These are phyloP conservation scores for Garra rufa DNA, from an alignment of 2,113 vertebrate species.

Conservation along the genomic window DNA sequence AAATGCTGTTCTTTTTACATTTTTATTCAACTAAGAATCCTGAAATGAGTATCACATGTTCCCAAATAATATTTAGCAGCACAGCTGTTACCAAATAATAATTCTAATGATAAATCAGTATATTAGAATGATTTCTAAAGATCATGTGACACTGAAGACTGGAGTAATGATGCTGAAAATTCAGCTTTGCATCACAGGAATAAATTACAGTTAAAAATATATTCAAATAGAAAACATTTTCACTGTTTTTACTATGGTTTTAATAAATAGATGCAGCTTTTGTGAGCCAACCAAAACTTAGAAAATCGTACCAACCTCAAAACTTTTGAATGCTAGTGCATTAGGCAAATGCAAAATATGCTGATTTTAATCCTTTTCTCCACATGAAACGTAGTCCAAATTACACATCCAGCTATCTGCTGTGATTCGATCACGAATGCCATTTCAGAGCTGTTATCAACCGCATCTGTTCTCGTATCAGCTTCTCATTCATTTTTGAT, in stretches of 20 bases:
- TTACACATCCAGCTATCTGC: background rate
- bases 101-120: no score
- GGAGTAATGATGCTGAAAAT: background rate
- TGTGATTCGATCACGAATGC: background rate
- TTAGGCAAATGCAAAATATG: background rate
- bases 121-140: background rate
- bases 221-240: background rate
- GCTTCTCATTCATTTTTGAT: constrained; percentile 28
- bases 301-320: background rate
- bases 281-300: no score
- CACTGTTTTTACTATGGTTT: no score
- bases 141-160: background rate
- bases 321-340: constrained; percentile 2
- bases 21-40: background rate
- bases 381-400: constrained; percentile 6
- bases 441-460: constrained; percentile 18
- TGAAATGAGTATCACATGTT: background rate
- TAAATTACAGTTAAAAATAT: background rate
- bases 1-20: no score
- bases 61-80: background rate
- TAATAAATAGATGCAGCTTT: no score
- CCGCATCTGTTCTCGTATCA: background rate
- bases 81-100: no score
- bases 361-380: background rate
- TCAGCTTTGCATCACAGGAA: background rate